Percentiles rank a stretch among this genome's conserved stretches.
phyloP scores from a whole-genome alignment of 2,888 invertebrate genomes.

The Horisme vitalbata region DNA sequence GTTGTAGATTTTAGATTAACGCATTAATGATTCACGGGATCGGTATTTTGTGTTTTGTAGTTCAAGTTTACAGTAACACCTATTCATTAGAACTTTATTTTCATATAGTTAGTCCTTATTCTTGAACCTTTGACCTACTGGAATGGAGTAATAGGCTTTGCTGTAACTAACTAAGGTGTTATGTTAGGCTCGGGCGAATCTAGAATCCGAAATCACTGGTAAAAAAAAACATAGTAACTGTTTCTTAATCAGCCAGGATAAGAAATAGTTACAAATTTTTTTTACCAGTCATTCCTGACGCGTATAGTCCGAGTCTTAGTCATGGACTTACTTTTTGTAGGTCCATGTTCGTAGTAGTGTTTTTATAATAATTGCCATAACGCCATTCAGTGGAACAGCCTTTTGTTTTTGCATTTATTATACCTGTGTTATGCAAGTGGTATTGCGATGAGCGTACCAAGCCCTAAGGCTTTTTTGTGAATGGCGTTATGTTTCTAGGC shows the following conservation, averaged over 20 bases:
- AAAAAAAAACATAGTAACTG: too few relatives aligned
- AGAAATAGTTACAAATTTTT: too few relatives aligned
- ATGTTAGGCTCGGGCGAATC: not conserved
- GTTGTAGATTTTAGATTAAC: conserved; percentile 21
- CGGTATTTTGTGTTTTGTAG: conserved; percentile 39
- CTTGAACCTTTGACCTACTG: too few relatives aligned
- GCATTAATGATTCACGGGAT: conserved; percentile 51
- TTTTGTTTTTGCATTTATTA: conserved; percentile 36
- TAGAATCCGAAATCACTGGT: too few relatives aligned
- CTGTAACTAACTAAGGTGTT: conserved; percentile 23
- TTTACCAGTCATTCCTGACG: too few relatives aligned
- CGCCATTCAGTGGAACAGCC: conserved; percentile 47
- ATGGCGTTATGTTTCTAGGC: conserved; percentile 53
- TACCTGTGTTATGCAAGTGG: conserved; percentile 39
- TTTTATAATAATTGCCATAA: conserved; percentile 42
- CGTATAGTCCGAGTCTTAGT: too few relatives aligned
- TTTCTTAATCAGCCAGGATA: too few relatives aligned
- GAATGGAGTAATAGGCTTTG: conserved; percentile 16
- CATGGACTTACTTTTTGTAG: too few relatives aligned
- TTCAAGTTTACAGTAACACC: conserved; percentile 31
- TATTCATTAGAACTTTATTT: conserved; percentile 19
- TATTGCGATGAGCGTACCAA: conserved; percentile 40
- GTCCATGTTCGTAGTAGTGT: conserved; percentile 30
- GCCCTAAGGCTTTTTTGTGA: conserved; percentile 36
- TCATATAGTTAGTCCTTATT: not conserved